Percentiles rank a stretch among this genome's conserved stretches.
These are phyloP conservation scores for Matsumurasca onukii DNA, from an alignment of 1,140 invertebrate genomes.

Conservation along the genomic window DNA sequence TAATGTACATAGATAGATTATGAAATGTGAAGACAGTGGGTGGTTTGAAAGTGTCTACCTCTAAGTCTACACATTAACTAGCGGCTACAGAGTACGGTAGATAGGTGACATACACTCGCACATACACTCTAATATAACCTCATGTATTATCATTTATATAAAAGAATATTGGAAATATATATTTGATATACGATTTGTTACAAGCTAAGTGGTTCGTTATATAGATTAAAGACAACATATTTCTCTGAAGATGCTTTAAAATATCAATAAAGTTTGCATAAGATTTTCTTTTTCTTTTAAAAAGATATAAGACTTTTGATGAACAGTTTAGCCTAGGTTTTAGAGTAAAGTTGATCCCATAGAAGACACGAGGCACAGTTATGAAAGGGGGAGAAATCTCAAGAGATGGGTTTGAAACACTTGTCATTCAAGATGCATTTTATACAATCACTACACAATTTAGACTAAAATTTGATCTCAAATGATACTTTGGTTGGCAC, in stretches of 20 bases:
- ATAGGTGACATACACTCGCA: slow-evolving; percentile 19
- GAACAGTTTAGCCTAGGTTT: slow-evolving; percentile 24
- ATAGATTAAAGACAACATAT: slow-evolving; percentile 22
- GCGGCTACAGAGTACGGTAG: slow-evolving; percentile 25
- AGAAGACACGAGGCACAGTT: slow-evolving; percentile 27
- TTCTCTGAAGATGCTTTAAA: slow-evolving; percentile 26
- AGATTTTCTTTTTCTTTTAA: slow-evolving; percentile 14
- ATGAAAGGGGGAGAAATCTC: slow-evolving; percentile 13
- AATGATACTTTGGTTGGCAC: no score
- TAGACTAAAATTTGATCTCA: no score
- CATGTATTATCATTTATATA: slow-evolving; percentile 29
- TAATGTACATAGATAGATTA: no score
- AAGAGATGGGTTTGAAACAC: no score
- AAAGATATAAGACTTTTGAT: slow-evolving; percentile 11
- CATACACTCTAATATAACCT: slow-evolving; percentile 22
- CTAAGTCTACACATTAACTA: slow-evolving; percentile 14
- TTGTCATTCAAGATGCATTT: no score
- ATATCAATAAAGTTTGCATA: slow-evolving; percentile 18
- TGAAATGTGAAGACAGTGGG: no score
- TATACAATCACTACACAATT: no score
- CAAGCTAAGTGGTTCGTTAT: slow-evolving; percentile 26
- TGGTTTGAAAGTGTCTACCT: background rate
- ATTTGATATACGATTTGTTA: slow-evolving; percentile 18
- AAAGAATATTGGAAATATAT: slow-evolving; percentile 26
- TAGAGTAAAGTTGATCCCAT: slow-evolving; percentile 31